These are phyloP conservation scores for Cherax destructor DNA, from an alignment of 1,140 invertebrate genomes.

Conservation along the genomic window DNA sequence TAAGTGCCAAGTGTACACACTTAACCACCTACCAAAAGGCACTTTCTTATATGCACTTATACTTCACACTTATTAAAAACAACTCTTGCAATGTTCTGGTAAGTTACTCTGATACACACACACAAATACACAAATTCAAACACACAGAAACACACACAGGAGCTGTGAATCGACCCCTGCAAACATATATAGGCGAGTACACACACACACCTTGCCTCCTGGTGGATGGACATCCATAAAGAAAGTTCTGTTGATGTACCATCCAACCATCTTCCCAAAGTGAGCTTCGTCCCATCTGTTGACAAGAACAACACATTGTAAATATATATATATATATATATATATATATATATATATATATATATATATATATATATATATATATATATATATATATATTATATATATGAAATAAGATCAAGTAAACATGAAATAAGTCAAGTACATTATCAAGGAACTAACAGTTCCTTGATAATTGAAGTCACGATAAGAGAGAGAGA, in stretches of 20 bases:
- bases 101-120: no score
- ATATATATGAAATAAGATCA: no score
- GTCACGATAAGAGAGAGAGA: no score
- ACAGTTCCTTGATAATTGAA: no score
- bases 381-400: background rate
- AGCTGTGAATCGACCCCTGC: no score
- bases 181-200: background rate
- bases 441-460: no score
- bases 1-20: background rate
- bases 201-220: slow-evolving; percentile 77
- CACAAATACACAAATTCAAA: background rate
- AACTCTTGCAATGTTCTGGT: no score
- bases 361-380: background rate
- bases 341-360: background rate
- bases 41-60: no score
- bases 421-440: no score
- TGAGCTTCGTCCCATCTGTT: slow-evolving; percentile 77
- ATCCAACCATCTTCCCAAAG: slow-evolving; percentile 80
- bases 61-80: no score
- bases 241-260: slow-evolving; percentile 79
- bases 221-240: slow-evolving; percentile 80
- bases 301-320: background rate
- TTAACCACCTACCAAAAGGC: background rate
- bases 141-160: background rate
- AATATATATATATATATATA: background rate